phyloP scores from a whole-genome alignment of 2,113 vertebrate genomes.

The Anarrhichthys ocellatus region DNA sequence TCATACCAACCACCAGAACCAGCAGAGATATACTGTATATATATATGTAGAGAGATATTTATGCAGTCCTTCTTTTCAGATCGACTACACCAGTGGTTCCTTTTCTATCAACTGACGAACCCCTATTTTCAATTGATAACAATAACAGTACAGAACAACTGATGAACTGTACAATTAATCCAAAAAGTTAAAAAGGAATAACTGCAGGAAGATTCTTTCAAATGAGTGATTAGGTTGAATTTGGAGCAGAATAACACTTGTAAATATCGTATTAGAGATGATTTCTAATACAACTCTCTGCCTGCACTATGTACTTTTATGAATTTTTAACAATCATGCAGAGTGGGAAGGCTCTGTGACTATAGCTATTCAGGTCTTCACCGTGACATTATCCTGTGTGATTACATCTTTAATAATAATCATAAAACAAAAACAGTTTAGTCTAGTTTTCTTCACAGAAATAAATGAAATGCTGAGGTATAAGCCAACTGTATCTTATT shows the following conservation, averaged over 20 bases:
- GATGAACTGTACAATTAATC: not conserved
- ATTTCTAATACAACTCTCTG: not conserved
- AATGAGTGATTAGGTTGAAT: not conserved
- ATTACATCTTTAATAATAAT: not conserved
- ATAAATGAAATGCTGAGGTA: not conserved
- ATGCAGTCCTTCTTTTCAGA: not conserved
- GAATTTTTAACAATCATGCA: not conserved
- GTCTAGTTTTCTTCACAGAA: not conserved
- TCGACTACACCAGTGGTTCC: not conserved
- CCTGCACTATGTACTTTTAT: not conserved
- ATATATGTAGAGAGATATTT: not conserved
- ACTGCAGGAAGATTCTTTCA: not conserved
- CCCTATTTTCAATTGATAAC: not conserved
- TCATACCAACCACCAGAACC: constrained; percentile 7
- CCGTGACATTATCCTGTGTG: too few relatives aligned
- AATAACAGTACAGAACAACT: not conserved
- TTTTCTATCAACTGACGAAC: not conserved
- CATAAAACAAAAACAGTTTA: not conserved
- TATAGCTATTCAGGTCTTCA: too few relatives aligned
- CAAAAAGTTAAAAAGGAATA: not conserved
- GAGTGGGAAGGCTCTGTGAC: too few relatives aligned
- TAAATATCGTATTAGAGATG: too few relatives aligned
- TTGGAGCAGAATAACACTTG: too few relatives aligned
- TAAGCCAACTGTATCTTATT: not conserved
- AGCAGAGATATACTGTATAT: not conserved